Base-by-base conservation (phyloP, 2,888 invertebrate genomes). In the Apotomis capreana region DNA sequence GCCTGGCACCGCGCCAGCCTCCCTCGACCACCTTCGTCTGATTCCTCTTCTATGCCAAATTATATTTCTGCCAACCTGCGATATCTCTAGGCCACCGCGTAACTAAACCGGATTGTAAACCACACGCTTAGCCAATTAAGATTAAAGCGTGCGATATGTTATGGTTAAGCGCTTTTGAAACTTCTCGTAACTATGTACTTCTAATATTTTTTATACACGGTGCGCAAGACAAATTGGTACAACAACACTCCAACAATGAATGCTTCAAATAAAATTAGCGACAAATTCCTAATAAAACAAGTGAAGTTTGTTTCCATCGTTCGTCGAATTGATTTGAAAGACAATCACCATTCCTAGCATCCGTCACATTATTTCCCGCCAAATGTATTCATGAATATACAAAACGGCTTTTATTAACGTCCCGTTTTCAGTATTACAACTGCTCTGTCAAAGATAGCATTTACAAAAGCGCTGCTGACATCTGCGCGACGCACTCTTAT, bases 331-430 rank as follows among this genome's bases (percentile, higher is more conserved):
- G 80, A 81, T 83, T 74, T 72, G 69, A 76, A 84, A 84, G 81
- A 85, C 83, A 83, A 85, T 83, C 84, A 82, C 79, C 80, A 83
- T 83, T 83, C 74, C 79, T 79, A 83, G 81, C 82, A 84, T 81
- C 76, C 79, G 79, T 79, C 79, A 77, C 76, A 73, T 75, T 77
- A 79, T 76, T 77, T 78, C 73, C 71, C 71, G 67, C 72, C 76
- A 74, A 76, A 78, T 75, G 70, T 78, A 81, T 82, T 88, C 87
- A 89, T 88, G 85, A 88, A 89, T 89, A 87, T 81, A 84, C 84
- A 89, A 87, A 85, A 83, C 78, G 76, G 70, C 76, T 78, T 84
- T 85, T 86, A 84, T 86, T 82, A 83, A 77, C 78, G 76, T 82
- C 78, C 81, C 77, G 79, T 78, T 80, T 83, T 80, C 81, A 81